A percentile compares a stretch with the other conserved stretches of the same genome.
Evolutionary conservation across 2,113 vertebrate genomes (phyloP).

Genomic region (Thinocorus orbignyianus): DNA sequence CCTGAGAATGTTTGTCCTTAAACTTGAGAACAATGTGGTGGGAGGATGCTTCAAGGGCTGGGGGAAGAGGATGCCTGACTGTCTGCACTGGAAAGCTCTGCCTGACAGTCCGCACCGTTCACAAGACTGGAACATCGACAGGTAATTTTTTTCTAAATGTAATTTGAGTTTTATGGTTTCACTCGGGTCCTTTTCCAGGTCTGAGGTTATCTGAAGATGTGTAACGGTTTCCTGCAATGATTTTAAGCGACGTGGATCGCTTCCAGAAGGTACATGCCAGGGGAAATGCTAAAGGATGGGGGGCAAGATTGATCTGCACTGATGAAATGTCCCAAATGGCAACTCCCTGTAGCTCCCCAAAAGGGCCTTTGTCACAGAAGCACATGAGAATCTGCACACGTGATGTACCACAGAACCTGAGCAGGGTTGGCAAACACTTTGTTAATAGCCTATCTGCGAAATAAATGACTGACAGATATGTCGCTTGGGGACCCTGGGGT

Average conservation of each 20-base stretch:
- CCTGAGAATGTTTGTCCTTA: background rate
- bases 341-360: background rate
- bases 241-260: background rate
- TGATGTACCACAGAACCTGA: accelerated
- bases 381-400: accelerated
- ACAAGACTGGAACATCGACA: background rate
- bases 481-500: accelerated
- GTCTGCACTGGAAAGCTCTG: background rate
- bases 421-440: background rate
- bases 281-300: background rate
- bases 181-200: background rate
- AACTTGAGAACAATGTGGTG: background rate
- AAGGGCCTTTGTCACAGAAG: background rate
- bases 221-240: accelerated
- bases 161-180: background rate
- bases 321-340: background rate
- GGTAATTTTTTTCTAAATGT: background rate
- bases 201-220: background rate
- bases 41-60: background rate
- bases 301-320: accelerated
- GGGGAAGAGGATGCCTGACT: background rate
- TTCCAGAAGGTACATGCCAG: accelerated
- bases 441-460: background rate
- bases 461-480: background rate
- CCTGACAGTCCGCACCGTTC: background rate